These are phyloP conservation scores for Oxyteleia sp. DNA, from an alignment of 2,888 invertebrate species.

Conservation along the genomic window DNA sequence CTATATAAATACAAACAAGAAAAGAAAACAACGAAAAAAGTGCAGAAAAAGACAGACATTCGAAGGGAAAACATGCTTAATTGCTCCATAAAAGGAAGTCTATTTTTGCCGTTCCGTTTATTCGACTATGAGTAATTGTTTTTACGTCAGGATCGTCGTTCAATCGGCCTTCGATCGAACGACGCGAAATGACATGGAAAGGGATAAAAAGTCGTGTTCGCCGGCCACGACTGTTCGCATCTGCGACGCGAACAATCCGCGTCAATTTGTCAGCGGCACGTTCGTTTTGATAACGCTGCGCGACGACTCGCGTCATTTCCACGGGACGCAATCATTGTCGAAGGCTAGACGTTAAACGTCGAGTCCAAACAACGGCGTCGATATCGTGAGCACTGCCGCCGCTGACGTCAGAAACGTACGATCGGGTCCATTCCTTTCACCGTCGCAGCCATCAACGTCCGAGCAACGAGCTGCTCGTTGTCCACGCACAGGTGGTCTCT, in stretches of 20 bases:
- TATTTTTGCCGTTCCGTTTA: no score
- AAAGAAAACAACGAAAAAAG: no score
- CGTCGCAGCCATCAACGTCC: slow-evolving; percentile 43
- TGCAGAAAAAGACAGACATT: no score
- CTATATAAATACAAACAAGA: no score
- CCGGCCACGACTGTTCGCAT: no score
- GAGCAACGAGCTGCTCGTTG: slow-evolving; percentile 5
- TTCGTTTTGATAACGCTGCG: slow-evolving; percentile 6
- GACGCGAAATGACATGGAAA: no score
- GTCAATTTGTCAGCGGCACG: slow-evolving; percentile 36
- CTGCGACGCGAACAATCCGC: slow-evolving; percentile 49
- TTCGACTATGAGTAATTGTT: no score
- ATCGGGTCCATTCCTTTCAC: slow-evolving; percentile 58
- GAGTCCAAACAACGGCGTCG: slow-evolving; percentile 15
- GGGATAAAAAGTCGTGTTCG: no score
- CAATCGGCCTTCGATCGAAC: no score
- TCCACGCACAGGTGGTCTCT: slow-evolving; percentile 48
- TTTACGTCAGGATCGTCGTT: no score
- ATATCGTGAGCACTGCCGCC: slow-evolving; percentile 35
- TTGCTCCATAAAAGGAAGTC: no score
- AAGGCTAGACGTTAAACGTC: slow-evolving; percentile 38
- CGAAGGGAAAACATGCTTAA: no score
- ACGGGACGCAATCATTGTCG: slow-evolving; percentile 15
- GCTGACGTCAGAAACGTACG: slow-evolving; percentile 41
- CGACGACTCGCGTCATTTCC: slow-evolving; percentile 30